These are phyloP conservation scores for Tokudaia tokunoshimensis DNA, from an alignment of 2,797 vertebrate genomes.

Conservation along the genomic window DNA sequence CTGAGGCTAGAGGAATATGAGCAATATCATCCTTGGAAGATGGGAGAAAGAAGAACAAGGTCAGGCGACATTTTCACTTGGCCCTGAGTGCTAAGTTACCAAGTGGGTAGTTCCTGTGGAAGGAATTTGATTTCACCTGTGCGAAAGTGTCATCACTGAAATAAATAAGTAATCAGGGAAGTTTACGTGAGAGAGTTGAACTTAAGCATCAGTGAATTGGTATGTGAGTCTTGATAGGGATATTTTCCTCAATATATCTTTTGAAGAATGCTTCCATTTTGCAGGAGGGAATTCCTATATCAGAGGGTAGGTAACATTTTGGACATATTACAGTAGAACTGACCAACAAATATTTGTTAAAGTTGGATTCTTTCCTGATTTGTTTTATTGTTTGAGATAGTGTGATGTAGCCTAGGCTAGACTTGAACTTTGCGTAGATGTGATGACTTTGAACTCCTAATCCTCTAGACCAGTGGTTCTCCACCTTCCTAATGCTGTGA, in stretches of 20 bases:
- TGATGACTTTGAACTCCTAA: background rate
- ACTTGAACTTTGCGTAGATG: background rate
- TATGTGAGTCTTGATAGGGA: conserved; percentile 38
- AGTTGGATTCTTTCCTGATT: conserved; percentile 1
- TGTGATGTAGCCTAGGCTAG: background rate
- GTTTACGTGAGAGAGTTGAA: conserved; percentile 32
- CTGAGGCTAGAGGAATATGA: background rate
- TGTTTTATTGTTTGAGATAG: background rate
- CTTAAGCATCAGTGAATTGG: conserved; percentile 27
- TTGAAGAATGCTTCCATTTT: conserved; percentile 61
- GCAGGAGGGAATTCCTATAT: background rate
- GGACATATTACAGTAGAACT: conserved; percentile 19
- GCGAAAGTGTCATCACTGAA: background rate
- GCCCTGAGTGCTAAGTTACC: background rate
- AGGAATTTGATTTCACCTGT: conserved; percentile 39
- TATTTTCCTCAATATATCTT: conserved; percentile 48
- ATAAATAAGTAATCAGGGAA: conserved; percentile 40
- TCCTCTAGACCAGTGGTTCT: background rate
- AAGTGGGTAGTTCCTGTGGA: background rate
- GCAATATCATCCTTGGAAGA: conserved; percentile 6
- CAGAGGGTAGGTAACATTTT: conserved; percentile 42
- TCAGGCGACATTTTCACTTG: conserved; percentile 3
- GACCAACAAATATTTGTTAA: conserved; percentile 44
- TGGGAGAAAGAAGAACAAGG: conserved; percentile 13
- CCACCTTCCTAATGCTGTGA: background rate